Percentiles rank a stretch among this genome's conserved stretches.
Conservation (phyloP, 2,888 invertebrate species). For the Alviniconcha strummeri region DNA sequence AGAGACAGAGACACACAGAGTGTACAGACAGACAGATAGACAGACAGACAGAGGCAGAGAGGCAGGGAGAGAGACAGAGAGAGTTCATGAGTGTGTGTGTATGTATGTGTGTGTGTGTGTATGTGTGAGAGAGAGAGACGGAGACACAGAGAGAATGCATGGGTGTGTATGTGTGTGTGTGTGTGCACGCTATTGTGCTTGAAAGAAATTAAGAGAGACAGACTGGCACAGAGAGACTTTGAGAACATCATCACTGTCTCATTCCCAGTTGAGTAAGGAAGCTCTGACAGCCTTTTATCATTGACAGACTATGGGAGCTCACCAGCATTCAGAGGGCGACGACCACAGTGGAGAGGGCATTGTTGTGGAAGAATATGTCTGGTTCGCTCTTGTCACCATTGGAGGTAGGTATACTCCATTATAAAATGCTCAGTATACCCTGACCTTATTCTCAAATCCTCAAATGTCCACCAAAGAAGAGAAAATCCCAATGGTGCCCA, state of each 20-base stretch:
- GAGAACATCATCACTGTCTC: too few relatives aligned
- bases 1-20: too few relatives aligned
- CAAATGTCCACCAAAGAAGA: too few relatives aligned
- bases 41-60: too few relatives aligned
- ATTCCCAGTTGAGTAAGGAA: too few relatives aligned
- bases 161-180: conserved; percentile 1
- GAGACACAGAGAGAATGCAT: neutral
- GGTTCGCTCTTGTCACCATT: conserved; percentile 50
- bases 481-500: too few relatives aligned
- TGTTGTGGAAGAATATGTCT: conserved; percentile 50
- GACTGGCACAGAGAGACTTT: neutral
- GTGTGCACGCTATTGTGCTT: neutral
- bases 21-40: too few relatives aligned
- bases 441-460: too few relatives aligned
- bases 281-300: too few relatives aligned
- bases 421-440: too few relatives aligned
- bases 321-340: conserved; percentile 45
- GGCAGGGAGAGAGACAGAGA: too few relatives aligned
- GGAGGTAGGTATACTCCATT: conserved; percentile 45
- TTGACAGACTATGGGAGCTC: conserved; percentile 47
- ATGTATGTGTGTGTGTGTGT: conserved; percentile 10
- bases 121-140: neutral
- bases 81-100: neutral
- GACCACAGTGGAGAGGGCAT: conserved; percentile 44
- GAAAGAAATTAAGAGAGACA: neutral